Evolutionary conservation across 2,797 vertebrate species (phyloP), one percentile per base, ranked within the genome.

Genomic region (Novumbra hubbsi): DNA sequence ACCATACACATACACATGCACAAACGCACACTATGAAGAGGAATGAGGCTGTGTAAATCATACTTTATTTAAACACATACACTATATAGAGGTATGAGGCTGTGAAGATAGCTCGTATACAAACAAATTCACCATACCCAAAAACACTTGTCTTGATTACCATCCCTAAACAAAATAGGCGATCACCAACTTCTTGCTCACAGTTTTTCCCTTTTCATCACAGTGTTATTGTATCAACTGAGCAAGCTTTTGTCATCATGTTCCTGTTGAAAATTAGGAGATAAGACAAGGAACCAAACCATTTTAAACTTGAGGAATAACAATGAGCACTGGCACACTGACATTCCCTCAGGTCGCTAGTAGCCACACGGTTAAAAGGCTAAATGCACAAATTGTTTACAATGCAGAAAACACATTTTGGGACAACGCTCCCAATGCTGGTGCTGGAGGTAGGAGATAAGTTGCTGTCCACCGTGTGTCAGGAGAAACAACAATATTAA

Each of bases 401-500:
- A 21, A 14, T 19, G 19, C 28, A 28, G 50, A 27, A 67, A 68
- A 71, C 72, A 17, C 71, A 57, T 74, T 67, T 62, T 34, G 48
- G 38, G 16, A 49, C 67, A 28, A 48, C 63, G 48, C 30, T 45
- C 41, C 38, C 30, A 52, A 66, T 27, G 57, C 14, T 28, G 28
- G 38, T 60, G 34, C 70, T 75, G 62, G 21, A 15, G 30, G 68
- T 6, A 27, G 34, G 28, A 72, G 63, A 74, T 68, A 74, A 78
- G 62, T 74, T 19, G 9, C 19, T 71, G 67, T 63, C 50, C 48
- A 69, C 32, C 48, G 60, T 68, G 49, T 52, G 73, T 45, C 66
- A 72, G 45, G 28, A 12, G 55, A 72, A 71, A 60, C 66, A 28
- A 70, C 34, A 67, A 74, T 77, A 32, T 52, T 55, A 75, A 50